phyloP scores from a whole-genome alignment of 53 echinoderm and acorn worm species.

The Patiria pectinifera region DNA sequence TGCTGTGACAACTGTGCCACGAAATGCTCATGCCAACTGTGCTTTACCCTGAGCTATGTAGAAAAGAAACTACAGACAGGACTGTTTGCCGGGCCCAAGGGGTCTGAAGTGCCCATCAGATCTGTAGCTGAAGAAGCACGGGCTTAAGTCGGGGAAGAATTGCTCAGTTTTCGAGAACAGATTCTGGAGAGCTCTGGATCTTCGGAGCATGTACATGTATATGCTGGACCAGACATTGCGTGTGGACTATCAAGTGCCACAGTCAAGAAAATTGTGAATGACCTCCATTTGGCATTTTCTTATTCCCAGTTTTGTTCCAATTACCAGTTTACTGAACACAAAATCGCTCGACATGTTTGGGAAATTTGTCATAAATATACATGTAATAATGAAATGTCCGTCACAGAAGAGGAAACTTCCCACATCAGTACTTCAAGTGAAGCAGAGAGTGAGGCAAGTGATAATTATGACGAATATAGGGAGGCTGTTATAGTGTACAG shows the following conservation, averaged over 20 bases:
- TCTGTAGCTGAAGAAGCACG: background rate
- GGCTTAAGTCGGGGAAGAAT: background rate
- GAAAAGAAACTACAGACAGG: background rate
- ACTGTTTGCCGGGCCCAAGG: background rate
- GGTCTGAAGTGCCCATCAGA: background rate
- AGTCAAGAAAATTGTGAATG: background rate
- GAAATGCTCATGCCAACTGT: conserved; percentile 12
- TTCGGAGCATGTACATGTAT: too few relatives aligned
- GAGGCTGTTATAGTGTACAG: too few relatives aligned
- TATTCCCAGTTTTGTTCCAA: too few relatives aligned
- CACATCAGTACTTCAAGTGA: too few relatives aligned
- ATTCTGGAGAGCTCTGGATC: background rate
- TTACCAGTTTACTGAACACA: too few relatives aligned
- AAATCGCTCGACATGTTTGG: too few relatives aligned
- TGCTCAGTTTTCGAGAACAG: background rate
- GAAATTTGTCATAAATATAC: too few relatives aligned
- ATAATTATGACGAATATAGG: too few relatives aligned
- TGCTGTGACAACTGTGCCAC: conserved; percentile 38
- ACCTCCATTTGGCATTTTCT: too few relatives aligned
- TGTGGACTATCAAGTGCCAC: background rate
- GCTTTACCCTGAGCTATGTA: background rate
- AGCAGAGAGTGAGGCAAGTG: too few relatives aligned
- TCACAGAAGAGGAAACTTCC: too few relatives aligned
- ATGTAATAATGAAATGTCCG: too few relatives aligned
- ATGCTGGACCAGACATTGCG: background rate